Conservation (phyloP, 2,113 vertebrate genomes). For the Proteles cristata region DNA sequence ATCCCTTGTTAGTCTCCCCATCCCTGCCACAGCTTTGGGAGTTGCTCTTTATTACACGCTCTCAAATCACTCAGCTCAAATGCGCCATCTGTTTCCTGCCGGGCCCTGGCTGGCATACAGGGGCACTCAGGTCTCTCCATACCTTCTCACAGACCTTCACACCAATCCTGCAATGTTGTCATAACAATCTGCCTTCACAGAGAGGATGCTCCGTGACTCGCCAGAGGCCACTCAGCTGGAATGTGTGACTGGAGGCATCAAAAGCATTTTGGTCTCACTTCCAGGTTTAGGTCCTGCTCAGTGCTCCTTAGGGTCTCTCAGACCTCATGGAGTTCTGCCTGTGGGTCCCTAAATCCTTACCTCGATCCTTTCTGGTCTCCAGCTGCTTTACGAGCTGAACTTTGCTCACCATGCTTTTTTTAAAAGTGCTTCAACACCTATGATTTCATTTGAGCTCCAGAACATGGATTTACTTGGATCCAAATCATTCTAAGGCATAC, state of each 20-base stretch:
- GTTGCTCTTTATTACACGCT: neutral
- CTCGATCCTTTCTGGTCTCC: neutral
- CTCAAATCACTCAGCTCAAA: neutral
- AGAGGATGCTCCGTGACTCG: accelerated
- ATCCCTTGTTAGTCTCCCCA: accelerated
- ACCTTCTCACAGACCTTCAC: neutral
- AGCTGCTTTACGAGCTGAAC: conserved; percentile 10
- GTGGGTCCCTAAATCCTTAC: neutral
- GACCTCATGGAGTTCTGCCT: neutral
- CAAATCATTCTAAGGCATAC: neutral
- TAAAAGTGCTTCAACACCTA: neutral
- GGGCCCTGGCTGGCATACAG: neutral
- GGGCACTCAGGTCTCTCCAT: neutral
- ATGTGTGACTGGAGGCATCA: neutral
- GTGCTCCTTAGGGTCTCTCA: neutral
- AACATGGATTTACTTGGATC: neutral
- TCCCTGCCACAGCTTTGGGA: neutral
- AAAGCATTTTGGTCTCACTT: neutral
- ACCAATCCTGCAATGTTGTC: neutral
- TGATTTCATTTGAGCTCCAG: neutral
- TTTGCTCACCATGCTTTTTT: neutral
- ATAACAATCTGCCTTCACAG: neutral
- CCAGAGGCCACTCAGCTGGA: neutral
- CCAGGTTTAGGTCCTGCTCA: neutral
- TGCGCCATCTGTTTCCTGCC: neutral